A percentile compares a stretch with the other conserved stretches of the same genome.
Evolutionary conservation across 2,888 invertebrate species (phyloP).

Genomic region (Lysandra coridon): DNA sequence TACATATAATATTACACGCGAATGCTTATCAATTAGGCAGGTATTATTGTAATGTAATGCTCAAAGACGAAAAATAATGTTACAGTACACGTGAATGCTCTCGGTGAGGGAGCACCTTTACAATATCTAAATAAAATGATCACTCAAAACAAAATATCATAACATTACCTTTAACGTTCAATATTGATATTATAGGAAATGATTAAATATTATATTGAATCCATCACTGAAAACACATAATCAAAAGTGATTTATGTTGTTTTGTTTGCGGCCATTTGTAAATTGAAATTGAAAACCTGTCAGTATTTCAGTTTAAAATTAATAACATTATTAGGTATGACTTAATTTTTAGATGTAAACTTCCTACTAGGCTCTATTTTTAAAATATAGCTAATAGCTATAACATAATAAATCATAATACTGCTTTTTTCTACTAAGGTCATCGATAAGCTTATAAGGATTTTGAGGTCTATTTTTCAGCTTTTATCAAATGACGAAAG

Average conservation of each 20-base stretch:
- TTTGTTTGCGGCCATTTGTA: background rate
- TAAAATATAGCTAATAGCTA: too few relatives aligned
- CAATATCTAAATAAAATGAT: background rate
- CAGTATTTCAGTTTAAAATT: background rate
- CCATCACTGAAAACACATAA: background rate
- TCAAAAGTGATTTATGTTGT: constrained; percentile 3
- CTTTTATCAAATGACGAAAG: background rate
- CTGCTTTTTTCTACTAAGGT: too few relatives aligned
- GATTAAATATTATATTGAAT: background rate
- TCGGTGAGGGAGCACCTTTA: background rate
- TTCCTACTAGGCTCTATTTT: background rate
- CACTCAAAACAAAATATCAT: background rate
- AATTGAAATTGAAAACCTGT: background rate
- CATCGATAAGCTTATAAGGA: too few relatives aligned
- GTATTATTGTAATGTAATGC: too few relatives aligned
- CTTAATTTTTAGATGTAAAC: background rate
- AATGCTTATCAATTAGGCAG: too few relatives aligned
- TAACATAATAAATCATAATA: too few relatives aligned
- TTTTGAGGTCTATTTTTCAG: too few relatives aligned
- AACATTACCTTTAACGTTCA: background rate
- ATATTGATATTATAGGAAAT: background rate
- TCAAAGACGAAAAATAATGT: too few relatives aligned
- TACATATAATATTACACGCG: too few relatives aligned
- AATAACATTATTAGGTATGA: background rate
- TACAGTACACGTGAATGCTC: too few relatives aligned